A percentile compares a stretch with the other conserved stretches of the same genome.
These are phyloP conservation scores for Sphenodon punctatus DNA, from an alignment of 2,797 vertebrate species.

Conservation along the genomic window DNA sequence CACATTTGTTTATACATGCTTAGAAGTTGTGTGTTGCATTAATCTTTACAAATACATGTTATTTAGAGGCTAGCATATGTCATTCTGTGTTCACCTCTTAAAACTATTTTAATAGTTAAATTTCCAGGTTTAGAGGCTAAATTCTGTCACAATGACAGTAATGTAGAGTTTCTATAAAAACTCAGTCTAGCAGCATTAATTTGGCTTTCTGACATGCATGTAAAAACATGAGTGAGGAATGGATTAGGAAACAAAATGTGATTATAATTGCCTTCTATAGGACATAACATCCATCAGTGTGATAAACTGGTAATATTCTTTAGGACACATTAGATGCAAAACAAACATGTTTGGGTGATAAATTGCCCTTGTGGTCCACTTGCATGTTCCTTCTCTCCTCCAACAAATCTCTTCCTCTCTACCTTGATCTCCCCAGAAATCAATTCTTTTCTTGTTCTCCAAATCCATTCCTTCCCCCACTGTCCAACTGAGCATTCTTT, in stretches of 20 bases:
- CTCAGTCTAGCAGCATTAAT: not conserved
- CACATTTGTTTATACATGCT: rapidly evolving
- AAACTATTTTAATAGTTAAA: not conserved
- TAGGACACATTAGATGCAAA: not conserved
- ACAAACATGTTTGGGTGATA: not conserved
- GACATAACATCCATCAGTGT: not conserved
- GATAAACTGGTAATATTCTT: not conserved
- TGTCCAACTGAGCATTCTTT: too few species aligned
- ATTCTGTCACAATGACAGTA: not conserved
- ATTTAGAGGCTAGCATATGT: not conserved
- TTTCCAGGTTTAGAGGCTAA: not conserved
- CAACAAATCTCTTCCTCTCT: not conserved
- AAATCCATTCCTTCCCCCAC: not conserved
- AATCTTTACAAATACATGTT: not conserved
- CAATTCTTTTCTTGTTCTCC: not conserved
- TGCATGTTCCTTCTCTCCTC: too few species aligned
- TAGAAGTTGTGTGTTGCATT: not conserved
- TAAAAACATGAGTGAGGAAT: not conserved
- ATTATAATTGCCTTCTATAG: not conserved
- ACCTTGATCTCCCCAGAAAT: not conserved
- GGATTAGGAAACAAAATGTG: not conserved
- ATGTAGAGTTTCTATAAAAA: not conserved
- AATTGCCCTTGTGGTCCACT: not conserved
- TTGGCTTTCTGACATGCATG: not conserved
- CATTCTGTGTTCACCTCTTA: not conserved